Conservation (phyloP, 2,888 invertebrate species). For the Callinectes sapidus region DNA sequence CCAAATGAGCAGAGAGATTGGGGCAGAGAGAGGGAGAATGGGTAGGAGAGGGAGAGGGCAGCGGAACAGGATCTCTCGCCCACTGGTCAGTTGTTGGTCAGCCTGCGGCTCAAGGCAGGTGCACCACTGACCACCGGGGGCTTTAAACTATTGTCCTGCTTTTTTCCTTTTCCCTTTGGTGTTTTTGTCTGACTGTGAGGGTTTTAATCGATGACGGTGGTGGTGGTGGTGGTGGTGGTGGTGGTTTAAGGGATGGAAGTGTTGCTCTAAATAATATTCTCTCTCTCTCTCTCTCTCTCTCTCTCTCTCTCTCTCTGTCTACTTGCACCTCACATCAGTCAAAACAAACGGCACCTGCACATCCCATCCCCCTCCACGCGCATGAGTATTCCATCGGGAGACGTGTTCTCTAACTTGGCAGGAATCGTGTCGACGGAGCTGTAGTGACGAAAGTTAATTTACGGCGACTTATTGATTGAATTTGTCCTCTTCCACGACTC, state of each 20-base stretch:
- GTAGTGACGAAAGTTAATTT: slow-evolving; percentile 35
- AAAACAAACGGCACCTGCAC: neutral
- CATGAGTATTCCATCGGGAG: neutral
- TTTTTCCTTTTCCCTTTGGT: neutral
- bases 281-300: neutral
- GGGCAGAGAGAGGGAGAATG: neutral
- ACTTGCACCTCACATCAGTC: neutral
- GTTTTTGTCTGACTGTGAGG: neutral
- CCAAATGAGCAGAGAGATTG: slow-evolving; percentile 21
- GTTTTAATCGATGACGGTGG: neutral
- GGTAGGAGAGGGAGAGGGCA: neutral
- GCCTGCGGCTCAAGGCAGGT: neutral
- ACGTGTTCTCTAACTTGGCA: slow-evolving; percentile 13
- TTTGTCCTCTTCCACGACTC: slow-evolving; percentile 36
- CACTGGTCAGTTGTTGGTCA: slow-evolving; percentile 44
- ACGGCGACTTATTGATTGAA: slow-evolving; percentile 44
- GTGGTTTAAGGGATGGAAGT: too few relatives aligned
- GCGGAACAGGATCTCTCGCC: neutral
- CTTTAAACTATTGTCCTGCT: slow-evolving; percentile 5
- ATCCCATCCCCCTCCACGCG: neutral
- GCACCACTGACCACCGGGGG: neutral
- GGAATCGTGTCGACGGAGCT: slow-evolving; percentile 23
- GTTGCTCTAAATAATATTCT: neutral
- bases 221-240: neutral
- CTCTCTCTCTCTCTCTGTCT: neutral